These are phyloP conservation scores for Orthosia cruda DNA, from an alignment of 2,888 invertebrate species.

Conservation along the genomic window DNA sequence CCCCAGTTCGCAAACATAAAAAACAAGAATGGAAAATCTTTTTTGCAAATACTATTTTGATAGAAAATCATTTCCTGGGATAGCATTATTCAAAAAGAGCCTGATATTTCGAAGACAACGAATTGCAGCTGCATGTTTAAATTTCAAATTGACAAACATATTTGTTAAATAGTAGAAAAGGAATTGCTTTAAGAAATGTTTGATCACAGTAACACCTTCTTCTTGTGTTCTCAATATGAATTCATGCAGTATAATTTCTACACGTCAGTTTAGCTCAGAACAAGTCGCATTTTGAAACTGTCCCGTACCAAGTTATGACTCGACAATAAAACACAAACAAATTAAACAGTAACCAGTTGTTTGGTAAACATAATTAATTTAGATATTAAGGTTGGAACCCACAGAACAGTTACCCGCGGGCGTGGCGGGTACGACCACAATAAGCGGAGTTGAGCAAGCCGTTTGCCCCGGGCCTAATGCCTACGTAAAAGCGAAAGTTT, in stretches of 20 bases:
- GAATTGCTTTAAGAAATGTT: neutral
- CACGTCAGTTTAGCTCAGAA: neutral
- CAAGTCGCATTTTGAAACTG: neutral
- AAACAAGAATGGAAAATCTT: too few species aligned
- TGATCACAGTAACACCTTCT: too few species aligned
- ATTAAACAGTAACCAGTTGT: conserved; percentile 34
- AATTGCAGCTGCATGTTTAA: neutral
- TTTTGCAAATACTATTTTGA: too few species aligned
- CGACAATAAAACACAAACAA: conserved; percentile 26
- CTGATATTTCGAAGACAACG: neutral
- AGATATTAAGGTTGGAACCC: conserved; percentile 40
- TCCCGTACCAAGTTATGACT: neutral
- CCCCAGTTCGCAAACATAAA: neutral
- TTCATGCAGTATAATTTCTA: neutral
- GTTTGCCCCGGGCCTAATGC: conserved; percentile 13
- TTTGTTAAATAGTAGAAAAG: neutral
- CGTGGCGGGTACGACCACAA: conserved; percentile 27
- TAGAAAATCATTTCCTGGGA: neutral
- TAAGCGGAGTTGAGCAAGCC: conserved; percentile 4
- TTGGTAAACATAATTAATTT: conserved; percentile 54
- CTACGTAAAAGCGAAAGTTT: conserved; percentile 18
- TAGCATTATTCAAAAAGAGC: neutral
- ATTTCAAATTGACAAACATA: neutral
- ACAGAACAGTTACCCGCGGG: conserved; percentile 41
- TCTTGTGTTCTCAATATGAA: neutral